phyloP scores from a whole-genome alignment of 2,113 vertebrate genomes.

The Dicentrarchus labrax region DNA sequence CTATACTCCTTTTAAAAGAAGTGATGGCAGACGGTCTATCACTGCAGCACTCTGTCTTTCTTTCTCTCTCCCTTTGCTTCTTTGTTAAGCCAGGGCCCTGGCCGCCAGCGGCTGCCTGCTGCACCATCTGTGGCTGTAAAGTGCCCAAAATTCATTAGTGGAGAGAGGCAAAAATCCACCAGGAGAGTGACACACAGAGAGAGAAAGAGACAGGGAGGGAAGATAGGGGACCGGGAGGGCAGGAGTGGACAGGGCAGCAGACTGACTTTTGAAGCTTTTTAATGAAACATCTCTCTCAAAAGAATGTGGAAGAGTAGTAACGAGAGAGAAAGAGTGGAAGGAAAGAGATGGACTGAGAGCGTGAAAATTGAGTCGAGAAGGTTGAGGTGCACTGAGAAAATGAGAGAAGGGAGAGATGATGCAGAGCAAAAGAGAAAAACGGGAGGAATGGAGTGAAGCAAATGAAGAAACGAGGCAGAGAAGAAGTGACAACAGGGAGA shows the following conservation, averaged over 20 bases:
- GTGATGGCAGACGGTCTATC: conserved; percentile 57
- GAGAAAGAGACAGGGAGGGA: conserved; percentile 1
- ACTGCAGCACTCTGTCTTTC: conserved; percentile 38
- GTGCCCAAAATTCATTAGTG: conserved; percentile 78
- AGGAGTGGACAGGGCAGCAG: conserved; percentile 8
- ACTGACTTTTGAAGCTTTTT: conserved; percentile 54
- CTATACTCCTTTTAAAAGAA: conserved; percentile 33
- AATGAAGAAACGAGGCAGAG: conserved; percentile 66
- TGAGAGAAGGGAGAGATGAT: conserved; percentile 48
- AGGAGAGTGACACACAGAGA: conserved; percentile 39
- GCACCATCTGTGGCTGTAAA: conserved; percentile 79
- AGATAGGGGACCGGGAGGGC: conserved; percentile 19
- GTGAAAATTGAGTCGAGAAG: conserved; percentile 46
- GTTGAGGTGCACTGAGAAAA: conserved; percentile 35
- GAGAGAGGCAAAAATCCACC: conserved; percentile 52
- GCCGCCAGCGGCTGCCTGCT: conserved; percentile 66
- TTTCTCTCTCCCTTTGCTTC: conserved; percentile 18
- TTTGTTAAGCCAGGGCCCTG: conserved; percentile 54
- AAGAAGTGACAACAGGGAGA: conserved; percentile 47
- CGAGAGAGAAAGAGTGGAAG: conserved; percentile 5
- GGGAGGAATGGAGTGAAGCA: conserved; percentile 60
- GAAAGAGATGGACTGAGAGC: conserved; percentile 14
- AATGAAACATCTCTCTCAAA: conserved; percentile 53
- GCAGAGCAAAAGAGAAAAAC: conserved; percentile 45
- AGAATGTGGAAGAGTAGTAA: conserved; percentile 7